These are phyloP conservation scores for Setipinna tenuifilis DNA, from an alignment of 2,797 vertebrate species.

Conservation along the genomic window DNA sequence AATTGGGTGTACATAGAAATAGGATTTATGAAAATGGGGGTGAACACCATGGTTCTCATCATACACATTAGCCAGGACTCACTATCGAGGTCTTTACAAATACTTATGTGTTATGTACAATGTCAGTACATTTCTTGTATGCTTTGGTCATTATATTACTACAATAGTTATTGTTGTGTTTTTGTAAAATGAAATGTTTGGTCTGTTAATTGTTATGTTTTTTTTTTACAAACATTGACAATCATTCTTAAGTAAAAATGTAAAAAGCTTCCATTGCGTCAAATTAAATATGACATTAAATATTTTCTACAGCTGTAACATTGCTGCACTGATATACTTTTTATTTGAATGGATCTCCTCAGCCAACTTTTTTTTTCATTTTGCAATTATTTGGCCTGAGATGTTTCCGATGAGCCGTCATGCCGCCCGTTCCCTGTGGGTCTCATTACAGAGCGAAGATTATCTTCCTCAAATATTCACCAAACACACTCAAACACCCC, in stretches of 20 bases:
- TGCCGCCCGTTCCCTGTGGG: background rate
- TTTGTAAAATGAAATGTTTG: too few species aligned
- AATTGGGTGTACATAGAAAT: too few species aligned
- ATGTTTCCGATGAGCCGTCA: slow-evolving; percentile 9
- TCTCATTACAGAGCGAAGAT: slow-evolving; percentile 20
- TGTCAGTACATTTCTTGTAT: too few species aligned
- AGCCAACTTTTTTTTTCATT: background rate
- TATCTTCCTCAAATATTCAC: slow-evolving; percentile 20
- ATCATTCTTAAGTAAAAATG: too few species aligned
- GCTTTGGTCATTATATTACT: too few species aligned
- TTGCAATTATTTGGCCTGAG: background rate
- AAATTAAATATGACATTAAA: background rate
- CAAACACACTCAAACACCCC: slow-evolving; percentile 13
- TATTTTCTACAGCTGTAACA: background rate
- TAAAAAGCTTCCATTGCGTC: too few species aligned
- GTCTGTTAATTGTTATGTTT: too few species aligned
- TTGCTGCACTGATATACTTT: background rate
- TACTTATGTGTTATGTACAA: too few species aligned
- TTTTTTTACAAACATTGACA: too few species aligned
- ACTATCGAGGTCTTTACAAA: too few species aligned
- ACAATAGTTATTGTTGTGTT: too few species aligned
- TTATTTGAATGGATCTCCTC: background rate
- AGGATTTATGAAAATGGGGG: background rate
- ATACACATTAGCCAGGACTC: background rate
- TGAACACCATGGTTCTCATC: background rate